Base-by-base conservation (phyloP, 23 tunicate genomes). In the Pegea sp. region DNA sequence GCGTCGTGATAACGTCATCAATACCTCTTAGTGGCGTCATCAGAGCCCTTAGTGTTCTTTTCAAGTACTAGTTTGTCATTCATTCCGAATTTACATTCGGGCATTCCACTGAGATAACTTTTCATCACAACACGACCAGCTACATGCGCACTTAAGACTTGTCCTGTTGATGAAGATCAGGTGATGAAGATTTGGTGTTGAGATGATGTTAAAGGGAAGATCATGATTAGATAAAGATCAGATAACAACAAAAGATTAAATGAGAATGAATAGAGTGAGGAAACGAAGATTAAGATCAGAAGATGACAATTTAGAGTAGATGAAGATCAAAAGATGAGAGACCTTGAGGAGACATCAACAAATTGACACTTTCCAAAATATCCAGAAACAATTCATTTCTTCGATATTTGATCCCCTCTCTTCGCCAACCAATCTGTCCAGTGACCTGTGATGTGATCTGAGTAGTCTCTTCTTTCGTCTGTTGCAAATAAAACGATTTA, bases 341-440 rank as follows among this genome's bases (percentile, higher is more conserved):
- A 73, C 97, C 97, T 69, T 87, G 97, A 7, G 97, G 97, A 21
- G 89, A 76, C 97, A 75, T 75, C 50, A 87, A 79, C n/a, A 87
- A 70, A 32, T 87, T 76, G 57, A 86, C 96, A 38, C 76, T 75
- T 53, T 87, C 97, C 62, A 87, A 64, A 7, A 87, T 89, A 70
- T 90, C 98, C 11, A 90, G 81, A 51, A 90, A 90, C 11, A 90
- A 60, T 67, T 90, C 98, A 31, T 90, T 90, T 58, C 98, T 67
- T 53, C 98, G 56, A 59, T 90, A 90, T 38, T 90, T 90, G 28
- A 90, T 90, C 33, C 98, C 98, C 63, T 90, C 98, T 24, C 98
- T 56, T 30, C 98, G 30, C 98, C 98, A 90, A 28, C 98, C 98
- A 25, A 90, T 78, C 28, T 90, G 98, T 8, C 98, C 98, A 8